Conservation (phyloP, 2,113 vertebrate species). For the Spea bombifrons region DNA sequence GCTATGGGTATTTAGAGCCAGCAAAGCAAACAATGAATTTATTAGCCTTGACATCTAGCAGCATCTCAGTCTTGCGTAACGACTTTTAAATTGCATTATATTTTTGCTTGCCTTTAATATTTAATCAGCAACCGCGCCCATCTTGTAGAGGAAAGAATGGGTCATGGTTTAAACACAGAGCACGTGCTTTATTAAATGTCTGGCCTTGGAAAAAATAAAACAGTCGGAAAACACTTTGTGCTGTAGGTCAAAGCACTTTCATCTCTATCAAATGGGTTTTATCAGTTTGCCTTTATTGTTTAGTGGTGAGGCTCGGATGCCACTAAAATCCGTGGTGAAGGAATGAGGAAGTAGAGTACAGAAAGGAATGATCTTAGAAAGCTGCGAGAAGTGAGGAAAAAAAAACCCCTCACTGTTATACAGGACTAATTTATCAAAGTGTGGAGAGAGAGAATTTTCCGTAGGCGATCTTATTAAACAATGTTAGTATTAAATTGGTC, state of each 20-base stretch:
- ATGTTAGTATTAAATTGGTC: no score
- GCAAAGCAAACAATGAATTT: background rate
- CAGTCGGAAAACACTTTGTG: background rate
- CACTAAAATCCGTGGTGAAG: no score
- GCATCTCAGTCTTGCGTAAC: background rate
- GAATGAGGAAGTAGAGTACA: no score
- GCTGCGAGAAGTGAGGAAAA: no score
- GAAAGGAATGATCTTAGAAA: no score
- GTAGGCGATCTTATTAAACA: no score
- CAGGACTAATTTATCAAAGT: no score
- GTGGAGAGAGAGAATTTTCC: no score
- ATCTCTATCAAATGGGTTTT: background rate
- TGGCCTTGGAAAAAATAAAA: background rate
- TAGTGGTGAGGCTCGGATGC: background rate
- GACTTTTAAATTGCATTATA: conserved; percentile 17
- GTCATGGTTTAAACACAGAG: conserved; percentile 14
- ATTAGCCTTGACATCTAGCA: background rate
- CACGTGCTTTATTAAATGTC: background rate
- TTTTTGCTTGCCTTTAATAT: conserved; percentile 1
- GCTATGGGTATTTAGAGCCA: background rate
- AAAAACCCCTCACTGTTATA: no score
- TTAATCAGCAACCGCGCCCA: background rate
- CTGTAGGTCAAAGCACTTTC: conserved; percentile 2
- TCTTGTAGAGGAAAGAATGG: background rate
- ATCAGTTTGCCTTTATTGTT: background rate